These are phyloP conservation scores for Hycleus cichorii DNA, from an alignment of 1,140 invertebrate species.

Conservation along the genomic window DNA sequence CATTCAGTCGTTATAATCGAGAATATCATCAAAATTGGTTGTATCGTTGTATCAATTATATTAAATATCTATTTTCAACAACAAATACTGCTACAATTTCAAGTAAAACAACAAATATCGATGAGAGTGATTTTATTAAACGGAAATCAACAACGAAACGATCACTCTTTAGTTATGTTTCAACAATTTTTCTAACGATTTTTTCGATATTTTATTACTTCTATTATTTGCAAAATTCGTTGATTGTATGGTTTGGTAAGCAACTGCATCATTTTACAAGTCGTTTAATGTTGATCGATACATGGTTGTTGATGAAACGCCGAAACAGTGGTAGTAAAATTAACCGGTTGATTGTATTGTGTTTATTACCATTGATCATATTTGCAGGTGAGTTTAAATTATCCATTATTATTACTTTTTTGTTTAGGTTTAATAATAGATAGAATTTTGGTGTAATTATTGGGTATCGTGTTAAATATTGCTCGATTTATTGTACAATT, in stretches of 20 bases:
- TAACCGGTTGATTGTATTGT: constrained; percentile 32
- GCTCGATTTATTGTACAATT: not conserved
- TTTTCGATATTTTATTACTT: not conserved
- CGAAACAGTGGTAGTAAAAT: constrained; percentile 30
- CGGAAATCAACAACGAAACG: not conserved
- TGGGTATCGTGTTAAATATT: no score
- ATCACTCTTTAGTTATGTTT: not conserved
- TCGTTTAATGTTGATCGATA: constrained; percentile 43
- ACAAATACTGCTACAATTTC: not conserved
- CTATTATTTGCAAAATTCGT: constrained; percentile 10
- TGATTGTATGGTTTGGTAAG: constrained; percentile 10
- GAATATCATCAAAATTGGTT: not conserved
- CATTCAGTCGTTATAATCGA: not conserved
- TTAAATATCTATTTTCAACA: not conserved
- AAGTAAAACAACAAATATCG: not conserved
- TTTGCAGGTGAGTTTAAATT: constrained; percentile 42
- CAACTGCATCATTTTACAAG: constrained; percentile 29
- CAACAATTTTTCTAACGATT: not conserved
- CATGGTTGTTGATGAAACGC: constrained; percentile 39
- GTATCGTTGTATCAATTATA: not conserved
- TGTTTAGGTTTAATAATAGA: not conserved
- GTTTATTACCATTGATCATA: constrained; percentile 43
- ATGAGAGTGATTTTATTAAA: not conserved
- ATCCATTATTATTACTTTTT: not conserved
- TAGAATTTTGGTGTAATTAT: no score